Base-by-base conservation (phyloP, 37 sponge, comb jelly and placozoan genomes). In the Halisarca cf. caerulea region DNA sequence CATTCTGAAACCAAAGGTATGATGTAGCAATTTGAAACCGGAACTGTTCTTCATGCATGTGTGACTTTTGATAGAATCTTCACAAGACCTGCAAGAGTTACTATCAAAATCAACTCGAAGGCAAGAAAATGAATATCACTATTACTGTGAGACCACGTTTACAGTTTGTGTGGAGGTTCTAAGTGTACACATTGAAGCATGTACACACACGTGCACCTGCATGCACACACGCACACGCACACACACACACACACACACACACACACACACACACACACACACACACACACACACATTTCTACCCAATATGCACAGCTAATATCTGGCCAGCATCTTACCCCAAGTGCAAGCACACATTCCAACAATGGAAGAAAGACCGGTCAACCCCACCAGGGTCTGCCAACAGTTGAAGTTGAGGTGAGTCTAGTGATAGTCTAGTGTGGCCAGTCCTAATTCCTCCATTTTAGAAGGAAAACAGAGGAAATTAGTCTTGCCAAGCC, bases 1-100 rank as follows among this genome's bases (percentile, higher is more conserved):
- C 80, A 20, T 98, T 45, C 86, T 94, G 77, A 98, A 98, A 60
- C 99, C 96, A 44, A 84, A 84, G 4, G 85, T 90, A 55, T 85
- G 90, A 92, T 41, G 11, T 47, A 6, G 6, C 51, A 6, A 47
- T 47, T 47, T 47, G 51, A 47, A 47, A 47, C 51, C 51, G 51
- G 51, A 47, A 47, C 11, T 47, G 11, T 47, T 23, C 15, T 62
- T 62, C 5, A 8, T 62, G 6, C n/a, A 8, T 62, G 25, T 62
- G 25, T 62, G 64, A 15, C 64, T 23, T 4, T 62, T 55, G 57
- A 15, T 38, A 74, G 77, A 74, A 40, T 41, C 44, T 74, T 23
- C 77, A 74, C 41, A 23, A 37, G 2, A 4, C 11, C 11, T 74
- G 77, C 44, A 74, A 3, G 2, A 35, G 41, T 8, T 40, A 74